phyloP scores from a whole-genome alignment of 2,113 vertebrate species.

The Gallinago media region DNA sequence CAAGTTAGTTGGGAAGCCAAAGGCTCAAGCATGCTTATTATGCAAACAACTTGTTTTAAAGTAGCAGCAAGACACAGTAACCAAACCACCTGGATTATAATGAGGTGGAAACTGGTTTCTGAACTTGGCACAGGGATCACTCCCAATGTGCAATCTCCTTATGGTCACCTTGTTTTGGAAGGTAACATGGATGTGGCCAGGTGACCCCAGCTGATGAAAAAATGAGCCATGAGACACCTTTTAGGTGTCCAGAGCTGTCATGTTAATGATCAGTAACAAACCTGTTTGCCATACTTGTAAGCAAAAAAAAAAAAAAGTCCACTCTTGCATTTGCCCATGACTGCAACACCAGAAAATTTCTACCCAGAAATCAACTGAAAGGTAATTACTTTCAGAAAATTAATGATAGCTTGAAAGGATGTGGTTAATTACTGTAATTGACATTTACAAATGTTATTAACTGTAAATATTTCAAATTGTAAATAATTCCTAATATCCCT shows the following conservation, averaged over 20 bases:
- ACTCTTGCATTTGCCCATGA: fast-evolving
- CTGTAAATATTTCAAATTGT: neutral
- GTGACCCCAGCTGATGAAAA: neutral
- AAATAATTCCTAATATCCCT: neutral
- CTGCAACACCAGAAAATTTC: neutral
- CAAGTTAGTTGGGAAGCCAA: neutral
- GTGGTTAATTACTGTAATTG: neutral
- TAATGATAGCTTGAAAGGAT: fast-evolving
- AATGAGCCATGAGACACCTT: neutral
- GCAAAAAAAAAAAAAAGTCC: neutral
- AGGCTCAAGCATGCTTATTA: neutral
- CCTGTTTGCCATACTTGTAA: neutral
- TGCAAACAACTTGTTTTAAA: neutral
- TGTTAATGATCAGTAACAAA: neutral
- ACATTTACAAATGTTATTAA: neutral
- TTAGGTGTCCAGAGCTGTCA: neutral
- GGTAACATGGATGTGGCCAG: neutral
- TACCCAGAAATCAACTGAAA: neutral
- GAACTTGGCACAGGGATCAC: neutral
- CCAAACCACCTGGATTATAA: neutral
- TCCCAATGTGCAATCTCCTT: neutral
- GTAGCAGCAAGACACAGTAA: neutral
- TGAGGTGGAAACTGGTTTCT: neutral
- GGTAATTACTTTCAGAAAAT: neutral
- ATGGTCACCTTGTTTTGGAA: neutral